Conservation (phyloP, 2,113 vertebrate species). For the Campylomormyrus tamandua region DNA sequence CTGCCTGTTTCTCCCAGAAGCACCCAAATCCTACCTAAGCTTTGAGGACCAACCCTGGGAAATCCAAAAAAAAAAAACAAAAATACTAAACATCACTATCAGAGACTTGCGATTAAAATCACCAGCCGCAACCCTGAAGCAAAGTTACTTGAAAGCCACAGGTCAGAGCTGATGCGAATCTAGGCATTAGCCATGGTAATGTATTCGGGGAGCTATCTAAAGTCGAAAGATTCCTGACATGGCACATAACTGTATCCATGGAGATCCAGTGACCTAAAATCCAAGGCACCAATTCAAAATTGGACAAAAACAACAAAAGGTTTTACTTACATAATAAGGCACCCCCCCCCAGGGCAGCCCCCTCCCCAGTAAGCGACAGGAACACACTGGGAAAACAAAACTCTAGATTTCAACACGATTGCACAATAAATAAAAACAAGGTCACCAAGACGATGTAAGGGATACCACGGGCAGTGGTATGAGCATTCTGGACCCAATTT, state of each 20-base stretch:
- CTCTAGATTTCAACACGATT: not conserved
- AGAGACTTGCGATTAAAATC: conserved; percentile 32
- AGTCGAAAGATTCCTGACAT: conserved; percentile 48
- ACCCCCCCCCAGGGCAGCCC: not conserved
- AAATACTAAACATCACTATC: not conserved
- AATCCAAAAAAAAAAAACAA: not conserved
- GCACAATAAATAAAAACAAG: not conserved
- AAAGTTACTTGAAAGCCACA: conserved; percentile 38
- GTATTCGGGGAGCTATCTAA: conserved; percentile 54
- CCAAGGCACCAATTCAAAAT: conserved; percentile 39
- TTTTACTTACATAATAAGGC: not conserved
- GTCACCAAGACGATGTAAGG: not conserved
- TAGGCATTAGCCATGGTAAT: conserved; percentile 44
- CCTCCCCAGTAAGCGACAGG: conserved; percentile 36
- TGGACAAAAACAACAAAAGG: conserved; percentile 36
- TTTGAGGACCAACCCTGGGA: not conserved
- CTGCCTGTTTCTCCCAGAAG: not conserved
- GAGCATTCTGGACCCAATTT: not conserved
- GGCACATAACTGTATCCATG: conserved; percentile 64
- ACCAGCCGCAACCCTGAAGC: conserved; percentile 36
- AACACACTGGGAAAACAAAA: conserved; percentile 14
- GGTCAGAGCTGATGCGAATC: conserved; percentile 44
- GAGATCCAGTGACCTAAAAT: conserved; percentile 38
- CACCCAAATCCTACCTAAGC: not conserved
- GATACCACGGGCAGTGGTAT: not conserved